Conservation (phyloP, 2,113 vertebrate species). For the Strix aluco region DNA sequence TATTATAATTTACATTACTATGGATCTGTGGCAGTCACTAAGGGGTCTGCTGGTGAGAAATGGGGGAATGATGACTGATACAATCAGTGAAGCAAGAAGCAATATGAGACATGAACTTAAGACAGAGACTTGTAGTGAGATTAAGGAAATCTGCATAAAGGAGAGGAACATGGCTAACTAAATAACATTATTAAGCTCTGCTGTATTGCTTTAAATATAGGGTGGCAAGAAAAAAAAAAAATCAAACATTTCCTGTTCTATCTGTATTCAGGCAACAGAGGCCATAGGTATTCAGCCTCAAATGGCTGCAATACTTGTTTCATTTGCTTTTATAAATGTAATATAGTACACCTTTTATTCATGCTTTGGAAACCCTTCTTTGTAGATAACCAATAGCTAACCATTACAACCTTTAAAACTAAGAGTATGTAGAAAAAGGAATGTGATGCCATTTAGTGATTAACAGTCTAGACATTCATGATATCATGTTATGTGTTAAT, state of each 20-base stretch:
- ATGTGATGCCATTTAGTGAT: background rate
- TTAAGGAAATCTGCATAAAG: background rate
- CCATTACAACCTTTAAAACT: background rate
- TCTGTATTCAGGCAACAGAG: background rate
- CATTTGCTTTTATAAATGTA: background rate
- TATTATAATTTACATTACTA: background rate
- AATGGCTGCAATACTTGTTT: background rate
- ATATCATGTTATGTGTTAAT: background rate
- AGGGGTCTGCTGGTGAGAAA: background rate
- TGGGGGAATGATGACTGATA: background rate
- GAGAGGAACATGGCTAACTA: background rate
- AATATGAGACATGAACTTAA: background rate
- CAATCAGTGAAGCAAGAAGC: background rate
- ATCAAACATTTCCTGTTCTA: background rate
- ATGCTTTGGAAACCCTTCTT: background rate
- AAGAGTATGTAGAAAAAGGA: background rate
- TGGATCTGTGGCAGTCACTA: background rate
- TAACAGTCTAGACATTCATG: background rate
- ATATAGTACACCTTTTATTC: background rate
- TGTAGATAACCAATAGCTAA: background rate
- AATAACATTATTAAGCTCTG: background rate
- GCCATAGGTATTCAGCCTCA: background rate
- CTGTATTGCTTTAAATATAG: background rate
- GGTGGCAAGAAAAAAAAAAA: background rate
- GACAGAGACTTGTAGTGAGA: background rate